Evolutionary conservation across 2,113 vertebrate genomes (phyloP).

Genomic region (Gavia stellata): DNA sequence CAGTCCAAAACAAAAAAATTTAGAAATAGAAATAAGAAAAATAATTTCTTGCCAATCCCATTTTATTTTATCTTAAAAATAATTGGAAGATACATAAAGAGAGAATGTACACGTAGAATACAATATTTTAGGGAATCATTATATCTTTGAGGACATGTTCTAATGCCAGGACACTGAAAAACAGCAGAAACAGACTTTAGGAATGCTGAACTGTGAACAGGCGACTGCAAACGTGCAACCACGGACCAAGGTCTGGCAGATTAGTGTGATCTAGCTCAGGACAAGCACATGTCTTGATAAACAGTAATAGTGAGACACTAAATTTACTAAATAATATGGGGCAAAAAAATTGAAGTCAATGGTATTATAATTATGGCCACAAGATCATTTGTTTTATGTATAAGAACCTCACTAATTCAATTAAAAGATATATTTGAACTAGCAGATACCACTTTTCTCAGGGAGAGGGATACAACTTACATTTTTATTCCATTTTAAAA

Average conservation of each 20-base stretch:
- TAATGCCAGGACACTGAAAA: neutral
- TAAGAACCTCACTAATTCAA: neutral
- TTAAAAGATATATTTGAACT: neutral
- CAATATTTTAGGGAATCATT: neutral
- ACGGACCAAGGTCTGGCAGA: neutral
- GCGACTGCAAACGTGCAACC: neutral
- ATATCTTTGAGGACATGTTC: neutral
- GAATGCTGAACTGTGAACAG: neutral
- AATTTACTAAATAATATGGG: neutral
- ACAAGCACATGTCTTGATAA: neutral
- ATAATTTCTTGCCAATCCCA: neutral
- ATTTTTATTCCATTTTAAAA: neutral
- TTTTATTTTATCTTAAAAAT: neutral
- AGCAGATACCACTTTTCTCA: neutral
- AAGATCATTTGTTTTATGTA: neutral
- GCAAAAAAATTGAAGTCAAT: neutral
- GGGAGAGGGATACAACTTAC: neutral
- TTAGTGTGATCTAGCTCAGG: neutral
- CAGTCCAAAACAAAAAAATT: neutral
- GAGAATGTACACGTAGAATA: neutral
- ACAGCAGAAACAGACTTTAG: neutral
- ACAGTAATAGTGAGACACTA: neutral
- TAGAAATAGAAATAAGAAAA: neutral
- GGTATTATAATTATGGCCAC: neutral
- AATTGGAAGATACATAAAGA: neutral